Evolutionary conservation across 37 sponge, comb jelly and placozoan species (phyloP).

Genomic region (Haliclona indistincta): DNA sequence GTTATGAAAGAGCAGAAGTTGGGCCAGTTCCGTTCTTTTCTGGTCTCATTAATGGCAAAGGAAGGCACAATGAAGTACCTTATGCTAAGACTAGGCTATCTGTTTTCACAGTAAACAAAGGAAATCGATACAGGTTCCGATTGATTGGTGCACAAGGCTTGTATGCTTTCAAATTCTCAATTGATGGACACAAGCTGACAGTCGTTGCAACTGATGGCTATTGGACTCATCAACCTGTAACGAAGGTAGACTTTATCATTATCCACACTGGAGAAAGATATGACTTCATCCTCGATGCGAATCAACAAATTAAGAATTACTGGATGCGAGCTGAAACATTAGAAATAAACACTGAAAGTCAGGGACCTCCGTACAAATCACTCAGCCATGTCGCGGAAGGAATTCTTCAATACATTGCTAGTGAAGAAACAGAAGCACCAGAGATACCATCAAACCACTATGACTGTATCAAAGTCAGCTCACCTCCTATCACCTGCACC

Average conservation of each 20-base stretch:
- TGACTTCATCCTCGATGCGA: constrained; percentile 64
- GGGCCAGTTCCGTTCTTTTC: constrained; percentile 48
- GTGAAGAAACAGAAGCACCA: background rate
- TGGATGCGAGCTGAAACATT: constrained; percentile 76
- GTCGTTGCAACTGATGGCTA: constrained; percentile 79
- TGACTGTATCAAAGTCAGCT: constrained; percentile 8
- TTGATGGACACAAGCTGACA: constrained; percentile 74
- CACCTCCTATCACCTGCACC: constrained; percentile 3
- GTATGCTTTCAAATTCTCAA: constrained; percentile 47
- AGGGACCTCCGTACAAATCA: constrained; percentile 21
- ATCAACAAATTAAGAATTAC: constrained; percentile 28
- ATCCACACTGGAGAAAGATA: constrained; percentile 82
- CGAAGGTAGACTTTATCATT: constrained; percentile 59
- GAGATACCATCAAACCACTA: constrained; percentile 2
- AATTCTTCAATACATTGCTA: constrained; percentile 50
- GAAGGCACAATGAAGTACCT: constrained; percentile 33
- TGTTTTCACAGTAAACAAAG: constrained; percentile 35
- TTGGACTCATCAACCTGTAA: constrained; percentile 45
- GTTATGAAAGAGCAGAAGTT: constrained; percentile 13
- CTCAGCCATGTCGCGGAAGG: constrained; percentile 44
- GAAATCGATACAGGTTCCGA: constrained; percentile 66
- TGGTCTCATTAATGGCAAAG: constrained; percentile 60
- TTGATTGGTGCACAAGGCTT: constrained; percentile 59
- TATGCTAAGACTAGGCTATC: constrained; percentile 31
- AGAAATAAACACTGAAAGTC: constrained; percentile 25